Evolutionary conservation across 2,888 invertebrate genomes (phyloP), one percentile per base, ranked within the genome.

Genomic region (Latheticus oryzae): DNA sequence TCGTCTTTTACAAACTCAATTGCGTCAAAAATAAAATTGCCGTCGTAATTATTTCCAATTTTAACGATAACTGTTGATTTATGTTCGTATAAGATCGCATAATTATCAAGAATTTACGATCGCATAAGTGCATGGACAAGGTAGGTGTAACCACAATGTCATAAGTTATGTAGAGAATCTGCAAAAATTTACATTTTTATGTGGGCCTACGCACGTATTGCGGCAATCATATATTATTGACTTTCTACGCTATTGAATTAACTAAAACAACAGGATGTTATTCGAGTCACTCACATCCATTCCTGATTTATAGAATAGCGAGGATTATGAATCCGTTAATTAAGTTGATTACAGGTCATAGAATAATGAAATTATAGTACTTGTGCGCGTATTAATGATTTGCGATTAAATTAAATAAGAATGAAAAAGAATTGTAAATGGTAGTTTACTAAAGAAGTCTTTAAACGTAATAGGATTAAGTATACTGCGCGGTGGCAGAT

Each of bases 391-490:
- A 23, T 9, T 17, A 15, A 28, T 21, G 15, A 23, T 37, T n/a
- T n/a, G n/a, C n/a, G n/a, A n/a, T n/a, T n/a, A n/a, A n/a, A n/a
- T n/a, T n/a, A n/a, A n/a, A n/a, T n/a, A n/a, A n/a, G n/a, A n/a
- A n/a, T n/a, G n/a, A n/a, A n/a, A n/a, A n/a, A n/a, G n/a, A n/a
- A n/a, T n/a, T n/a, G n/a, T n/a, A n/a, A n/a, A n/a, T n/a, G n/a
- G n/a, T n/a, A n/a, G 48, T 40, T 58, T 58, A 47, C 35, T 28
- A 28, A 52, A 33, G 26, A 30, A 48, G 54, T 54, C 58, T 58
- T 53, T 58, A 58, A 58, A 48, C 58, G 53, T 53, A 58, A 58
- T 58, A 58, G 58, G 58, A 58, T 58, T 58, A 58, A 58, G 23
- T 53, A 32, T 42, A 40, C 38, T 53, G 53, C 40, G 47, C 35